These are phyloP conservation scores for Syrphus vitripennis DNA, from an alignment of 2,888 invertebrate species.

Conservation along the genomic window DNA sequence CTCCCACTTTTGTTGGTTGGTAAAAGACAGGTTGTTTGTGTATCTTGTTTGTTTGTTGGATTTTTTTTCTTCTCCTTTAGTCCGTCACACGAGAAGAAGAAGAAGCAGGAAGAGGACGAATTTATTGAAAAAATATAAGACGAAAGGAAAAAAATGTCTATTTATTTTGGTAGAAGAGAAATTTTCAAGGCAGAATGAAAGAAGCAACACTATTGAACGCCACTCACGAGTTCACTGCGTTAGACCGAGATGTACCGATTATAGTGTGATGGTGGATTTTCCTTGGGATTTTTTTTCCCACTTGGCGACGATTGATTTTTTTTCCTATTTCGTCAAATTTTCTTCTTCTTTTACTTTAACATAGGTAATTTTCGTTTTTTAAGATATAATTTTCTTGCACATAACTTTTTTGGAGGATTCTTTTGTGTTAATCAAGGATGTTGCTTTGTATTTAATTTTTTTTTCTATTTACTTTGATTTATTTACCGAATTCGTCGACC, in stretches of 20 bases:
- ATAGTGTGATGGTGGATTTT: conserved; percentile 41
- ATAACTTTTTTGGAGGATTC: neutral
- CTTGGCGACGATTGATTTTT: conserved; percentile 69
- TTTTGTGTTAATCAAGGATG: conserved; percentile 36
- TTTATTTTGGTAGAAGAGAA: conserved; percentile 50
- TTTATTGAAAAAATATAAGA: neutral
- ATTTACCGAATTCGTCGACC: conserved; percentile 18
- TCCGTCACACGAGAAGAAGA: conserved; percentile 4
- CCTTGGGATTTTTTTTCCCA: conserved; percentile 46
- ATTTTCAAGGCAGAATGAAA: conserved; percentile 51
- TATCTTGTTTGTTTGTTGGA: conserved; percentile 67
- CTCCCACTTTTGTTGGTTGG: conserved; percentile 26
- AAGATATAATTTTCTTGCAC: neutral
- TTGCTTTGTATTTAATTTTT: conserved; percentile 27
- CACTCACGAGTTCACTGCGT: conserved; percentile 34
- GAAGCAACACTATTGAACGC: conserved; percentile 50
- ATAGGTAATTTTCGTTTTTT: neutral
- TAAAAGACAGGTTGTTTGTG: conserved; percentile 54
- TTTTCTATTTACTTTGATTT: conserved; percentile 17
- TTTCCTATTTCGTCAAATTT: conserved; percentile 32
- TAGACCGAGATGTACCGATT: conserved; percentile 57
- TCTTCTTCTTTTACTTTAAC: neutral
- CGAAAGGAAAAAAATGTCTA: conserved; percentile 28
- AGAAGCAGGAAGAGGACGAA: conserved; percentile 19
- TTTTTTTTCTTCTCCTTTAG: conserved; percentile 43